These are phyloP conservation scores for Cynoglossus semilaevis DNA, from an alignment of 2,113 vertebrate genomes.

Conservation along the genomic window DNA sequence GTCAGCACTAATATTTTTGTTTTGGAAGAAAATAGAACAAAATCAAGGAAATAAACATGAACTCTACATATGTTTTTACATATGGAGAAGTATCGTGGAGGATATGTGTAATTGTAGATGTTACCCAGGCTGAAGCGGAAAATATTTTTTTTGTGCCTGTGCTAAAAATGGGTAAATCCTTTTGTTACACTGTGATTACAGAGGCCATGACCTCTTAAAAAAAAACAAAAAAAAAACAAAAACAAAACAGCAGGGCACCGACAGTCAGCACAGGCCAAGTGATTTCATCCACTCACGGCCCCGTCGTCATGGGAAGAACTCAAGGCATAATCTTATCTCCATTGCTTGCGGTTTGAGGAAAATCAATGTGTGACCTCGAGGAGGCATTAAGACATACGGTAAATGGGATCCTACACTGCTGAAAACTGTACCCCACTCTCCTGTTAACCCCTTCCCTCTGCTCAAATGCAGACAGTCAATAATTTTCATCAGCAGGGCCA, in stretches of 20 bases:
- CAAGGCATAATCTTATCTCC: constrained; percentile 78
- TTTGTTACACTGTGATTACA: constrained; percentile 43
- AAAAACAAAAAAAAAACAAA: neutral
- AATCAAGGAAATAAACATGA: constrained; percentile 43
- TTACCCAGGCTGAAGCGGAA: too few relatives aligned
- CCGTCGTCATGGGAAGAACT: constrained; percentile 62
- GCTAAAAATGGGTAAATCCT: constrained; percentile 11
- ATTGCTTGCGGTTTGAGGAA: constrained; percentile 69
- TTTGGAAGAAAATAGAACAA: constrained; percentile 56
- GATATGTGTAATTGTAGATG: too few relatives aligned
- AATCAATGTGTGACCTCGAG: constrained; percentile 76
- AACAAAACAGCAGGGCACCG: constrained; percentile 26
- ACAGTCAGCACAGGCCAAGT: constrained; percentile 41
- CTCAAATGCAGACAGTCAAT: constrained; percentile 49
- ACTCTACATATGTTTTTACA: too few relatives aligned
- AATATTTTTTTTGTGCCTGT: neutral
- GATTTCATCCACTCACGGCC: constrained; percentile 72
- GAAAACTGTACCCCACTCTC: constrained; percentile 63
- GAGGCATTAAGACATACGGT: constrained; percentile 76
- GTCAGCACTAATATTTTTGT: constrained; percentile 62
- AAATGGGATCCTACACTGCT: constrained; percentile 69
- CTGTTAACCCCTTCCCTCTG: constrained; percentile 54
- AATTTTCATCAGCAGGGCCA: constrained; percentile 25
- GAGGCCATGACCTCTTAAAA: constrained; percentile 54
- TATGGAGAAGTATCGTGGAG: too few relatives aligned